phyloP scores from a whole-genome alignment of 2,888 invertebrate genomes.

The Augochlorella aurata region DNA sequence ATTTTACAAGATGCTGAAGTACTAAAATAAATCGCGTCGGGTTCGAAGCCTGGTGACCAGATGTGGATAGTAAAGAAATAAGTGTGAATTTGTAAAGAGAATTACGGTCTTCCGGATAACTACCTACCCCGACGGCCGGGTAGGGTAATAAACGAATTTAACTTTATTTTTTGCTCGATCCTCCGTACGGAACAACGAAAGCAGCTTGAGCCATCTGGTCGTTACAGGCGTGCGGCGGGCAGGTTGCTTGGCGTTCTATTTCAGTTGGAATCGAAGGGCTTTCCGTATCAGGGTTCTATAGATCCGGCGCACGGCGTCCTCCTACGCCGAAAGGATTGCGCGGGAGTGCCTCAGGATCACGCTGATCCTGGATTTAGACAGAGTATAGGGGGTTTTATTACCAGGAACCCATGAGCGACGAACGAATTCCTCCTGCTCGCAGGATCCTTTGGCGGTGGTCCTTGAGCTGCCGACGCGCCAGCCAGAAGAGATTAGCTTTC shows the following conservation, averaged over 20 bases:
- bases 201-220: too few relatives aligned
- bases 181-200: too few relatives aligned
- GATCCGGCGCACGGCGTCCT: slow-evolving; percentile 20
- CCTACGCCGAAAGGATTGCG: slow-evolving; percentile 21
- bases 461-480: neutral
- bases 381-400: slow-evolving; percentile 76
- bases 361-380: slow-evolving; percentile 73
- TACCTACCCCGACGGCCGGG: too few relatives aligned
- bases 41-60: too few relatives aligned
- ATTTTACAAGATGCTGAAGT: too few relatives aligned
- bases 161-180: too few relatives aligned
- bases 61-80: too few relatives aligned
- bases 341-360: slow-evolving; percentile 49
- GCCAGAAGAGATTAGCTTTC: neutral
- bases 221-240: neutral
- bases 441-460: slow-evolving; percentile 24
- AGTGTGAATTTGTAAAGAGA: too few relatives aligned
- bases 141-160: too few relatives aligned
- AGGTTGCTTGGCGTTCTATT: slow-evolving; percentile 64
- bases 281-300: slow-evolving; percentile 73
- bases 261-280: slow-evolving; percentile 73
- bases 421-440: slow-evolving; percentile 23
- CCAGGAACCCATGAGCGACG: slow-evolving; percentile 68
- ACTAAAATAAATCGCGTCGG: too few relatives aligned
- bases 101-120: too few relatives aligned